Evolutionary conservation across 2,113 vertebrate genomes (phyloP).

Genomic region (Cygnus atratus): DNA sequence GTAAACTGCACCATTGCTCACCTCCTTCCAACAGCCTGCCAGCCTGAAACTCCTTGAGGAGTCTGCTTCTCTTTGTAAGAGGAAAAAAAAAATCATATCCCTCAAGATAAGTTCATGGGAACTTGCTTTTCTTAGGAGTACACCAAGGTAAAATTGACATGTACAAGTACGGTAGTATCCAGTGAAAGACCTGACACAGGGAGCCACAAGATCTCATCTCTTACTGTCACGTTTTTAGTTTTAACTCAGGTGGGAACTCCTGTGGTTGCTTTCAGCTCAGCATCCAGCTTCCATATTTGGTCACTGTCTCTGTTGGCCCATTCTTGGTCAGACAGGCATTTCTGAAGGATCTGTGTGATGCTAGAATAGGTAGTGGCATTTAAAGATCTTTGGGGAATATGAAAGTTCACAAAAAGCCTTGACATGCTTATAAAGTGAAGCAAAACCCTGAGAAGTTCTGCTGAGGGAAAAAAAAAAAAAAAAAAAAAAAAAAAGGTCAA

Average conservation of each 20-base stretch:
- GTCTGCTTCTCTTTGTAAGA: neutral
- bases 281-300: neutral
- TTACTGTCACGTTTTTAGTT: neutral
- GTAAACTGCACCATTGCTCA: neutral
- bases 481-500: neutral
- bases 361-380: neutral
- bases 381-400: neutral
- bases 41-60: neutral
- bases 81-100: neutral
- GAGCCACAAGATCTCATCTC: fast-evolving
- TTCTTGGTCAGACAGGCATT: neutral
- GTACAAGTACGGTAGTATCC: neutral
- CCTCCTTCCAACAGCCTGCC: neutral
- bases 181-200: neutral
- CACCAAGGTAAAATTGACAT: neutral
- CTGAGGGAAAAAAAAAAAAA: neutral
- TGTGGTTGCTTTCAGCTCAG: neutral
- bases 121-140: neutral
- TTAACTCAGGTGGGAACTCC: neutral
- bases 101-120: neutral
- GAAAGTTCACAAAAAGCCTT: neutral
- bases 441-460: neutral
- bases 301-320: neutral
- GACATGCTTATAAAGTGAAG: neutral
- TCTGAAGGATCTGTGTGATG: neutral